Evolutionary conservation across 2,888 invertebrate genomes (phyloP), one percentile per base, ranked within the genome.

Genomic region (Diaperis boleti): DNA sequence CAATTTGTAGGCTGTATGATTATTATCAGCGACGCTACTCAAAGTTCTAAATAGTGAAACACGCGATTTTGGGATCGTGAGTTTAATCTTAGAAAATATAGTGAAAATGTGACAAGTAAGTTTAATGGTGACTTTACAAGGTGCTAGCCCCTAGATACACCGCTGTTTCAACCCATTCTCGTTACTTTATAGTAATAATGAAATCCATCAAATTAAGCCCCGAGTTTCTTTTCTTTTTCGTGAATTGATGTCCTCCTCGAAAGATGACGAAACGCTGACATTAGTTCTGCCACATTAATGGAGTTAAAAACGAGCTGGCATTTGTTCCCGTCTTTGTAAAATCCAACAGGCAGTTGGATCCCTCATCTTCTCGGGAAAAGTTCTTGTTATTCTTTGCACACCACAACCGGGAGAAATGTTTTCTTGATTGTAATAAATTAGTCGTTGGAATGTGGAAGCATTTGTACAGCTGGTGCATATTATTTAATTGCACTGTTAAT

Each of bases 291-390:
- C 33, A 37, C 49, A 50, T 50, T 59, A 50, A 59, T 59, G 49
- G 49, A 59, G 59, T 59, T 49, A 59, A 59, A 50, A 59, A 49
- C 59, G 49, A 49, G 49, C 37, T 15, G 29, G 20, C 31, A 59
- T 59, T 59, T 59, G 59, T 60, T 52, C 22, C 18, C 22, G 52
- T 60, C 60, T 7, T 44, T 44, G 60, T 52, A 60, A 41, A 41
- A 60, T 60, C 60, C 60, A 60, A 60, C 60, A 60, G 60, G 33
- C 60, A 52, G 60, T 60, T 52, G 60, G 56, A 14, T 44, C 22
- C 14, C 55, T 55, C 42, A 42, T 42, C 33, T 33, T 15, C 55
- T 18, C 8, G 15, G 14, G 37, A 57, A 45, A 56, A 47, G 8
- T 8, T 22, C 42, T 42, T 11, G 29, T 31, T 17, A 31, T 42